phyloP scores from a whole-genome alignment of 2,797 vertebrate species.

The Gambelia wislizenii region DNA sequence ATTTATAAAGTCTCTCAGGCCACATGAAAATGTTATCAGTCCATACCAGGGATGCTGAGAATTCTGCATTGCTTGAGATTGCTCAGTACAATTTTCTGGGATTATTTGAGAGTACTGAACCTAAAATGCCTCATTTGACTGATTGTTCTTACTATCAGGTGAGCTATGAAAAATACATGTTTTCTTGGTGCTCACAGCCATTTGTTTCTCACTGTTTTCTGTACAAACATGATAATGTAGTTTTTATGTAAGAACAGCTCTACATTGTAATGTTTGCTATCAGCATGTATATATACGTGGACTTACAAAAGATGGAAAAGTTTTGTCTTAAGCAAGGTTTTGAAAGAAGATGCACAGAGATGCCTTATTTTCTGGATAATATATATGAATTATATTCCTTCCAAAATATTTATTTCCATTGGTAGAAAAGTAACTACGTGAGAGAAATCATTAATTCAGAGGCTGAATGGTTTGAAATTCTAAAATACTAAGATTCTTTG shows the following conservation, averaged over 20 bases:
- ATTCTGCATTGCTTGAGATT: slow-evolving; percentile 42
- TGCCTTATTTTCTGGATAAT: background rate
- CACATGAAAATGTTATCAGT: slow-evolving; percentile 64
- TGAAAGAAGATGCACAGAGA: background rate
- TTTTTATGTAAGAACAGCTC: slow-evolving; percentile 16
- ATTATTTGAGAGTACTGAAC: slow-evolving; percentile 43
- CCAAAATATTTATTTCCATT: background rate
- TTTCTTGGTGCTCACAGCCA: slow-evolving; percentile 34
- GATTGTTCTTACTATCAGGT: slow-evolving; percentile 86
- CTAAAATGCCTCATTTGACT: slow-evolving; percentile 86
- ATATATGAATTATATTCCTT: background rate
- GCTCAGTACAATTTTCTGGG: slow-evolving; percentile 45
- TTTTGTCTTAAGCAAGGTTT: slow-evolving; percentile 18
- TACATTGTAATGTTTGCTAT: background rate
- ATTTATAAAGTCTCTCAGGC: slow-evolving; percentile 78
- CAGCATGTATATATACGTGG: background rate
- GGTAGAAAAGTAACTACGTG: background rate
- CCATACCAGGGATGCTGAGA: slow-evolving; percentile 63
- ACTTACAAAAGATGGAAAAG: background rate
- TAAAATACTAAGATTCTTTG: background rate
- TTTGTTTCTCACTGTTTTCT: slow-evolving; percentile 2
- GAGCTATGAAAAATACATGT: slow-evolving; percentile 79
- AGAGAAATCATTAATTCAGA: background rate
- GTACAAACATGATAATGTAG: background rate
- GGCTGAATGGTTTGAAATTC: background rate